A percentile compares a stretch with the other conserved stretches of the same genome.
Evolutionary conservation across 2,888 invertebrate species (phyloP).

Genomic region (Spodoptera littoralis): DNA sequence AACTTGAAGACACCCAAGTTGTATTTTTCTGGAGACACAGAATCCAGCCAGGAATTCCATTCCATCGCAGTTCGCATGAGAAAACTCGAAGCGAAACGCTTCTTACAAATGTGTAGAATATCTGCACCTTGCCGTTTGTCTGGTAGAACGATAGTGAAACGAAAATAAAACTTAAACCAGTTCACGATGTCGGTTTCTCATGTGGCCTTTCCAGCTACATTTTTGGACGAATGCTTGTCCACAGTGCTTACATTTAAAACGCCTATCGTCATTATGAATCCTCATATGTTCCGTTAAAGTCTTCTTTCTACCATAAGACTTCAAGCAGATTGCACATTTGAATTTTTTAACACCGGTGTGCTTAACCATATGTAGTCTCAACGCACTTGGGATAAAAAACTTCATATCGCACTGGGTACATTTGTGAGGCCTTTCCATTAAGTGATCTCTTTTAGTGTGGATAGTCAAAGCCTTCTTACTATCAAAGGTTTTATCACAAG

Average conservation of each 20-base stretch:
- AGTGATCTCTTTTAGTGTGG: conserved; percentile 73
- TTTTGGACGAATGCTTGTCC: conserved; percentile 64
- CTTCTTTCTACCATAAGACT: conserved; percentile 65
- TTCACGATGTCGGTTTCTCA: conserved; percentile 58
- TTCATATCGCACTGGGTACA: conserved; percentile 71
- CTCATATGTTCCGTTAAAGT: conserved; percentile 67
- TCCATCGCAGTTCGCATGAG: no score
- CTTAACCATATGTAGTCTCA: conserved; percentile 66
- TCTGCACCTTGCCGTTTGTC: no score
- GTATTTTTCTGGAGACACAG: no score
- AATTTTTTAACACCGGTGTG: conserved; percentile 65
- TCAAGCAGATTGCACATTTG: conserved; percentile 67
- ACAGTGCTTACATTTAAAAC: conserved; percentile 62
- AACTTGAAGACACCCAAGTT: no score
- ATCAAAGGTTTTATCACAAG: conserved; percentile 70
- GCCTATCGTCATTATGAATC: conserved; percentile 65
- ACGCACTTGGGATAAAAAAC: conserved; percentile 66
- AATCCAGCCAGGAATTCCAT: no score
- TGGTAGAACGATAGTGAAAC: no score
- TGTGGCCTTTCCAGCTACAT: conserved; percentile 64
- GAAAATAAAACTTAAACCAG: conserved; percentile 28
- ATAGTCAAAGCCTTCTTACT: conserved; percentile 65
- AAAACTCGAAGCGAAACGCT: no score
- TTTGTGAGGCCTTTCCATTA: conserved; percentile 71
- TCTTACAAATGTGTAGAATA: no score